Base-by-base conservation (phyloP, 2,797 vertebrate genomes). In the Scarus forsteni region DNA sequence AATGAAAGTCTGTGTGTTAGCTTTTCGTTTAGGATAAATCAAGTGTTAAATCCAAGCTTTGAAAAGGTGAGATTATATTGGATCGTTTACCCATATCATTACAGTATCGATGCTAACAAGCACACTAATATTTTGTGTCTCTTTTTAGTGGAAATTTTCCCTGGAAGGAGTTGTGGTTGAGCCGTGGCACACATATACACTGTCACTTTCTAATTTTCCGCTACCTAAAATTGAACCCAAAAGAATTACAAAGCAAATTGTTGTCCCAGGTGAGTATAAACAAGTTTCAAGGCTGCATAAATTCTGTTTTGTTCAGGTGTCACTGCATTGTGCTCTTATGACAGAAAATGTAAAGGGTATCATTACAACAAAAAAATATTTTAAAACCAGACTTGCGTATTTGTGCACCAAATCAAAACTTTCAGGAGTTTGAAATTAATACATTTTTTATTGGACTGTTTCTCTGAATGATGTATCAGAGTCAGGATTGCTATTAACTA, bases 151-250 rank as follows among this genome's bases (percentile, higher is more conserved):
- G 93, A 84, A 16, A 1, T 94, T 94, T 81, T 87, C 79, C 14
- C 72, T 92, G 64, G 71, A 90, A 52, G 81, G 73, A 46, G 57
- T 93, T 50, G 69, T 80, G 43, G 89, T 92, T 1, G 73, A 92
- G 2, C 92, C 91, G 3, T 56, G 64, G 0, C 80, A 79, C 15
- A 87, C 78, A 1, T 95, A 94, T 8, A 38, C 15, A 3, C 19
- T 94, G 65, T 72, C 85, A 8, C 44, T 92, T 58, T 81, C 83
- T 51, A 92, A 94, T 71, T 78, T 94, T 39, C 94, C 94, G 18
- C 80, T 89, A 49, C 78, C 89, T 57, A 13, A 76, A 0, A 6
- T 12, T 8, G 58, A 50, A 14, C 6, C 64, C 34, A 15, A 62
- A 38, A 54, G 36, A 27, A 56, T 63, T 8, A 42, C 3, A 12